Evolutionary conservation across 1,140 invertebrate genomes (phyloP), one percentile per base, ranked within the genome.

Genomic region (Bombus picipes): DNA sequence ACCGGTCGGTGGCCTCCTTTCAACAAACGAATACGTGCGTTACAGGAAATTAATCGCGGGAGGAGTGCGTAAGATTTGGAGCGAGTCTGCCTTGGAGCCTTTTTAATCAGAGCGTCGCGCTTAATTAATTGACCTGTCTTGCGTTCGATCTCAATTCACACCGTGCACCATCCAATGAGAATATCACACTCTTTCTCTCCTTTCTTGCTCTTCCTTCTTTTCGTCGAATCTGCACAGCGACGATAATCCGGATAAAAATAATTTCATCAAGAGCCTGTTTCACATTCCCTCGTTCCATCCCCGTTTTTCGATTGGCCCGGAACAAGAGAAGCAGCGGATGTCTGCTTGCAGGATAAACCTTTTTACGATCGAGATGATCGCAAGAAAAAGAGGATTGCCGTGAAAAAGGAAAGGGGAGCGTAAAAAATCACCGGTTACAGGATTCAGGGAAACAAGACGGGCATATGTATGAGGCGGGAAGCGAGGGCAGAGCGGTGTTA

Each of bases 1-100:
- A 15, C 25, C 73, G 43, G 12, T 6, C 57, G 57, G 72, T 25
- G 41, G 5, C 4, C n/a, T n/a, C 10, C 62, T 53, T 28, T 70
- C n/a, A 28, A 32, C 47, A 13, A 25, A n/a, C 12, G 41, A 39
- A 57, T 22, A 68, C 18, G 66, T 22, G 5, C 57, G 47, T 77
- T 22, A 47, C 37, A n/a, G 28, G 37, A 78, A 62, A 84, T 57
- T 78, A 84, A 84, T 78, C 39, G 65, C 8, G 37, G 25, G 82
- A 18, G 34, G n/a, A 57, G 59, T 34, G 15, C 28, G 43, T 53
- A 28, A 32, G 57, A 6, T 41, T 6, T n/a, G 5, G 22, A 13
- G 37, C 25, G 25, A 34, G 37, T 25, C 9, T 18, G 12, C 43
- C 10, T 47, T 59, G 41, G 12, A 9, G 37, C 12, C 59, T 43